Conservation (phyloP, 2,113 vertebrate genomes). For the Hydrochoerus hydrochaeris region DNA sequence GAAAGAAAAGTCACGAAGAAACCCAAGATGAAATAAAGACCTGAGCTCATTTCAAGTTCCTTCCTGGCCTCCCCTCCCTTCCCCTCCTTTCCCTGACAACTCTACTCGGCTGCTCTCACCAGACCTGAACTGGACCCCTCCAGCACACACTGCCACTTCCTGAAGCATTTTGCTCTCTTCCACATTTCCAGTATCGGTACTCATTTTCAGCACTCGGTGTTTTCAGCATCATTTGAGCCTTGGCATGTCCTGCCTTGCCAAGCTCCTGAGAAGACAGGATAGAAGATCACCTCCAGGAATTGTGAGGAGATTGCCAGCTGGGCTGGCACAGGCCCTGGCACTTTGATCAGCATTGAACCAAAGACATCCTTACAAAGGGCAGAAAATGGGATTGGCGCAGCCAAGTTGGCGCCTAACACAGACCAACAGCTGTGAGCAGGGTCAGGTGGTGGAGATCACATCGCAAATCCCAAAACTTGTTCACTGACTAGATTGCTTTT, state of each 20-base stretch:
- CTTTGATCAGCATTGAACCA: not conserved
- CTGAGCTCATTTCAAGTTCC: not conserved
- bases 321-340: not conserved
- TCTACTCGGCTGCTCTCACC: not conserved
- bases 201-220: not conserved
- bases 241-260: accelerated
- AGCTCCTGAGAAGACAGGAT: not conserved
- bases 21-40: not conserved
- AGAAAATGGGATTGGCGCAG: not conserved
- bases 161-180: not conserved
- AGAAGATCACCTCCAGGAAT: not conserved
- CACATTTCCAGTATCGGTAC: not conserved
- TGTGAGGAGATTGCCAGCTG: not conserved
- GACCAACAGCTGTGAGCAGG: not conserved
- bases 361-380: not conserved
- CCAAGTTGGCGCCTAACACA: not conserved
- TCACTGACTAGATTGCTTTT: not conserved
- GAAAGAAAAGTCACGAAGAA: not conserved
- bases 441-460: accelerated
- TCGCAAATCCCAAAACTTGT: not conserved
- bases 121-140: not conserved
- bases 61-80: too few relatives aligned
- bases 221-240: not conserved
- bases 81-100: too few relatives aligned
- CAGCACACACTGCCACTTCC: not conserved